Base-by-base conservation (phyloP, 2,797 vertebrate species). In the Neosilurus hyrtlii region DNA sequence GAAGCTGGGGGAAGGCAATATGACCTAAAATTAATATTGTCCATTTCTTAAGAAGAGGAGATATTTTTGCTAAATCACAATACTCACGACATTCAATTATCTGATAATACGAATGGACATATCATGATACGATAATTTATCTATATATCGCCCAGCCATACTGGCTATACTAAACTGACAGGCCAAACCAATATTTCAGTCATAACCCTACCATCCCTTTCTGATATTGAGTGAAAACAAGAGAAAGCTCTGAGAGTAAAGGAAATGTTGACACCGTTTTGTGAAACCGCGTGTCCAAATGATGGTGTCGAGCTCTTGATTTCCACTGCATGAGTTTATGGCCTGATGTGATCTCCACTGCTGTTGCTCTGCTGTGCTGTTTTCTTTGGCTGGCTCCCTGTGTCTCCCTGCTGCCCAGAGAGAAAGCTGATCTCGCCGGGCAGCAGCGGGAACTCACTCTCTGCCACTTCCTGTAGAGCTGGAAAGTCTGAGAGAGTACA, bases 361-460 rank as follows among this genome's bases (percentile, higher is more conserved):
- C 68, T 77, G 63, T 84, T 84, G 66, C 57, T 65, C 51, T 54
- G 82, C 75, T 76, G 51, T 49, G 79, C 24, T 82, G 73, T 86
- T 85, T 87, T 73, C 86, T 82, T 86, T 88, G 83, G 83, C 80
- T 49, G 66, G 56, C 67, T 84, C 83, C 79, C 86, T 87, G 72
- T 70, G 81, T 83, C 75, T 86, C 76, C 18, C 51, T 65, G 20
- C 84, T 68, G 65, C 72, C 76, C 79, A 63, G 74, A 35, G 70
- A 70, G 84, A 83, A 52, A 51, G 63, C 67, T 83, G 84, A 89
- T 83, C 85, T 87, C 86, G 84, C 81, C 65, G 74, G 81, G 72
- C 61, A 83, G 43, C 74, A 68, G 43, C 54, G 35, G 43, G 20
- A 24, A 49, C 75, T 75, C 76, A 59, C 51, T 74, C 26, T 49